Evolutionary conservation across 2,797 vertebrate species (phyloP), one percentile per base, ranked within the genome.

Genomic region (Odontamblyopus lacepedii): DNA sequence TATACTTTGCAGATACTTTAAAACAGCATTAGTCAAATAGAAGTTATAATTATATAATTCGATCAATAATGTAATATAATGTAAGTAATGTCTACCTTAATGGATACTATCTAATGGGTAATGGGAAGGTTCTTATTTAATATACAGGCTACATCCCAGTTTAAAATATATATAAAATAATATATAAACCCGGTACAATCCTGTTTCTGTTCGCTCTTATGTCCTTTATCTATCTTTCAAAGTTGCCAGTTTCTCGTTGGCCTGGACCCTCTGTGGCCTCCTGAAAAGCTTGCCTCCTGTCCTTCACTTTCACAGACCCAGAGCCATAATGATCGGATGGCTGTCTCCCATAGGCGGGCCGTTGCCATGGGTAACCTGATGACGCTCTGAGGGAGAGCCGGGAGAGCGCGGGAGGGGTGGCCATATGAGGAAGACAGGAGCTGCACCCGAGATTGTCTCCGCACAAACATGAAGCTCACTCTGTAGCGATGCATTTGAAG

Each of bases 311-410:
- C 83, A 87, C 85, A 90, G 88, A 87, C 85, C 85, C 89, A 83
- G 84, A 86, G 85, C 88, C 87, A 88, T 86, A 87, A 87, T 87
- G 91, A 91, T 91, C 87, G 87, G 87, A 88, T 90, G 89, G 84
- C 87, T 85, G 87, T 85, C 88, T 89, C 88, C 86, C 85, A 89
- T 88, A 89, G 89, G 90, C 89, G 83, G 82, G 74, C 83, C 83
- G 87, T 91, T 90, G 80, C 87, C 75, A 86, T 88, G 88, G 87
- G 87, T 74, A 90, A 90, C 86, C 78, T 86, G 90, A 90, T 92
- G 90, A 93, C 89, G 91, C 91, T 92, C 85, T 87, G 87, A 78
- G 83, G 78, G 72, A 77, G 79, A 82, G 85, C 63, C 38, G 63
- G 67, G 73, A 71, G 78, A 72, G 69, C 53, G 82, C 79, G 82